These are phyloP conservation scores for Gadus macrocephalus DNA, from an alignment of 2,113 vertebrate species.

Conservation along the genomic window DNA sequence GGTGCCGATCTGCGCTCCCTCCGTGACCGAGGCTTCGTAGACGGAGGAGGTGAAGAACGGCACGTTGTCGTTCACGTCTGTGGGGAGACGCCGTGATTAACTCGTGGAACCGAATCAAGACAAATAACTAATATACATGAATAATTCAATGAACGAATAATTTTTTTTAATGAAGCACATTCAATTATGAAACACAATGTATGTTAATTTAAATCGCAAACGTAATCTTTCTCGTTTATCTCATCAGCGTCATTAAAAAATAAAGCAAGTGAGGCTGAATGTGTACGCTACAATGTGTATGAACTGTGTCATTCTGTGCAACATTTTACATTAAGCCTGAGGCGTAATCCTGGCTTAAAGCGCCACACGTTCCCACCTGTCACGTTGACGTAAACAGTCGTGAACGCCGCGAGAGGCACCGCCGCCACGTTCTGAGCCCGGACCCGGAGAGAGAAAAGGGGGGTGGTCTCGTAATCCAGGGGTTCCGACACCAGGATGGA, in stretches of 20 bases:
- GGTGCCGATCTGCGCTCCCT: slow-evolving; percentile 78
- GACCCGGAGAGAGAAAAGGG: slow-evolving; percentile 77
- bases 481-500: slow-evolving; percentile 85
- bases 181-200: too few relatives aligned
- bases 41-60: slow-evolving; percentile 89
- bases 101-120: not conserved
- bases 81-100: slow-evolving; percentile 11
- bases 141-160: too few relatives aligned
- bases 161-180: too few relatives aligned
- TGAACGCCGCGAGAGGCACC: slow-evolving; percentile 81
- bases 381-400: slow-evolving; percentile 78
- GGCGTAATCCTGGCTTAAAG: not conserved
- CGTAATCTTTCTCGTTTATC: too few relatives aligned
- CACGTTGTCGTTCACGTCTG: slow-evolving; percentile 91
- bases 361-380: slow-evolving; percentile 70
- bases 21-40: slow-evolving; percentile 82
- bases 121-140: not conserved
- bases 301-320: too few relatives aligned
- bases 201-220: too few relatives aligned
- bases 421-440: slow-evolving; percentile 84
- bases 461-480: slow-evolving; percentile 81
- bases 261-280: too few relatives aligned
- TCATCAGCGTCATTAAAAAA: too few relatives aligned
- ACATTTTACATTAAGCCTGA: too few relatives aligned
- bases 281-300: too few relatives aligned